Conservation (phyloP, 2,113 vertebrate genomes). For the Chroicocephalus ridibundus region DNA sequence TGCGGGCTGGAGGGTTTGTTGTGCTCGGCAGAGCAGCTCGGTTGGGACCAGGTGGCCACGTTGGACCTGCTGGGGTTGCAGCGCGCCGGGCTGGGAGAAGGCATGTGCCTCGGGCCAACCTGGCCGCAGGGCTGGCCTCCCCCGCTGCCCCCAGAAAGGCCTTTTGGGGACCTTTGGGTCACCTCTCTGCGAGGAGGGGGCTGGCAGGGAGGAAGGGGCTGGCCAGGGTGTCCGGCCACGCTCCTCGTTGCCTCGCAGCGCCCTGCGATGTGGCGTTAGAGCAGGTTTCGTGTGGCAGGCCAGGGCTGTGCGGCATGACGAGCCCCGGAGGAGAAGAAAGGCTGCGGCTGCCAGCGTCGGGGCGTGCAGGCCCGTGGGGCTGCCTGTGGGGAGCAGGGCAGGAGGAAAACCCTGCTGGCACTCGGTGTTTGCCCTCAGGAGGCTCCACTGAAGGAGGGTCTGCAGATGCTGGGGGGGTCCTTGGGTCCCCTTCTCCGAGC, state of each 20-base stretch:
- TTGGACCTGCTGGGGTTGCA: not conserved
- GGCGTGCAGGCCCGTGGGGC: not conserved
- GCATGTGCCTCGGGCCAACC: not conserved
- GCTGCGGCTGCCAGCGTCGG: not conserved
- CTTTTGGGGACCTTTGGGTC: not conserved
- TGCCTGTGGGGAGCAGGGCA: not conserved
- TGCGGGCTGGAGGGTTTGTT: not conserved
- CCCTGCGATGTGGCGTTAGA: not conserved
- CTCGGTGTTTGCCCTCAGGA: not conserved
- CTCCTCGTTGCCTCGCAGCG: fast-evolving
- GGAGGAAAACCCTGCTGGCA: not conserved
- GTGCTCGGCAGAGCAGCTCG: not conserved
- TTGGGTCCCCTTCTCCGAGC: not conserved
- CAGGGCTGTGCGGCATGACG: not conserved
- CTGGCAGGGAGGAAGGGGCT: not conserved
- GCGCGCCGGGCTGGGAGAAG: not conserved
- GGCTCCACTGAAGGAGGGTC: not conserved
- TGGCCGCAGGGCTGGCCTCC: not conserved
- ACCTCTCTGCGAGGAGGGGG: not conserved
- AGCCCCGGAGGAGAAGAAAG: not conserved
- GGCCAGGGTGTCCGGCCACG: fast-evolving
- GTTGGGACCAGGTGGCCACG: not conserved
- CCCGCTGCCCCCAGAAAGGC: not conserved
- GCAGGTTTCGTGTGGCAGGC: not conserved
- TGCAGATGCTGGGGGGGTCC: not conserved